Conservation (phyloP, 1,140 invertebrate species). For the Macrotrachela quadricornifera region DNA sequence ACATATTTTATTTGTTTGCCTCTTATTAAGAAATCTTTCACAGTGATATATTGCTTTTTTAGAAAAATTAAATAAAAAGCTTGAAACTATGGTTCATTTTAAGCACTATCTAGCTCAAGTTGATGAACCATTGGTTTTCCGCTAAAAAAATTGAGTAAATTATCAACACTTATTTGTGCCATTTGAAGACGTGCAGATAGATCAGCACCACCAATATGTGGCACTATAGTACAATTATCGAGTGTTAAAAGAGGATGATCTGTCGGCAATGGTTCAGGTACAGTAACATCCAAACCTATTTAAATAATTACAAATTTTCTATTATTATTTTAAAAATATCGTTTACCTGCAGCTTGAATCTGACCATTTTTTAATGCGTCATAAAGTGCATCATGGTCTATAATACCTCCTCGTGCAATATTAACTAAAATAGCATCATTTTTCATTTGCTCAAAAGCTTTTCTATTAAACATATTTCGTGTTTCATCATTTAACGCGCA, state of each 20-base stretch:
- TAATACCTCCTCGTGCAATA: slow-evolving; percentile 1
- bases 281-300: slow-evolving; percentile 75
- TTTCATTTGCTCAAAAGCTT: slow-evolving; percentile 5
- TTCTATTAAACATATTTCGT: not conserved
- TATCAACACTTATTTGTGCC: slow-evolving; percentile 57
- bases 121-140: too few relatives aligned
- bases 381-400: slow-evolving; percentile 5
- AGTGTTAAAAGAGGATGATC: slow-evolving; percentile 54
- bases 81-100: too few relatives aligned
- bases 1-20: too few relatives aligned
- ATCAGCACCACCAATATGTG: slow-evolving; percentile 76
- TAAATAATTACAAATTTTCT: slow-evolving; percentile 42
- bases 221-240: slow-evolving; percentile 60
- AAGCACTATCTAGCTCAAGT: too few relatives aligned
- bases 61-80: too few relatives aligned
- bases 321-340: not conserved
- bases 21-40: too few relatives aligned
- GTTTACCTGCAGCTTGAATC: slow-evolving; percentile 1
- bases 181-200: slow-evolving; percentile 54
- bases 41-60: too few relatives aligned
- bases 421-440: slow-evolving; percentile 1
- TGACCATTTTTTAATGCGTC: not conserved
- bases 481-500: slow-evolving; percentile 22
- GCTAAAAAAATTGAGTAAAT: slow-evolving; percentile 44
- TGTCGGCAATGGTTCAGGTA: slow-evolving; percentile 64